Base-by-base conservation (phyloP, 1,140 invertebrate genomes). In the Neodiprion fabricii region DNA sequence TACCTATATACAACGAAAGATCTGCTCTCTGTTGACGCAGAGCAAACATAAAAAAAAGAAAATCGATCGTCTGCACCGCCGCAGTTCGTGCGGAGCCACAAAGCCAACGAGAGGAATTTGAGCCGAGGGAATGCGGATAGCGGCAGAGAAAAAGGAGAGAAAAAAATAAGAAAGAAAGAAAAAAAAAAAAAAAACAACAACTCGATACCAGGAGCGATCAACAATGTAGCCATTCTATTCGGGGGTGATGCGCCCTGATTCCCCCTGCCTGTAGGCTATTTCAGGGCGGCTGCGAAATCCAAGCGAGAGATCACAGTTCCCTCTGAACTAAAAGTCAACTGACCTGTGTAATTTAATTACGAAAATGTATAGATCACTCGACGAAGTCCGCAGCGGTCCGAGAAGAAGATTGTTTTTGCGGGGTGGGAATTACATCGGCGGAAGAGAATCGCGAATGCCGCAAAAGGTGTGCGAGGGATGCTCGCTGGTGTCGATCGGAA, bases 271-370 rank as follows among this genome's bases (percentile, higher is more conserved):
- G 28, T 40, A 40, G 28, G 28, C 28, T 40, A 40, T 40, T 40
- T 40, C 28, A 40, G 5, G 28, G 28, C 28, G 17, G 17, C 67
- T 11, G 9, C n/a, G 53, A 50, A 28, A 73, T 71, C 50, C n/a
- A 72, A 49, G 5, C 28, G 28, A 66, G 71, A 65, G 50, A 14
- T 53, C 71, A 49, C 47, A n/a, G 50, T 53, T 68, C 12, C 67
- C 21, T 48, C 14, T 67, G 70, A 67, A n/a, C 48, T 47, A 67
- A 69, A 74, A 70, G 70, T 40, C 40, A 69, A 72, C 47, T 77
- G 73, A 74, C 70, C 73, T 67, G 73, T 49, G 48, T 74, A 77
- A 77, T 72, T 40, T 61, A 48, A n/a, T 72, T 74, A 77, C 28
- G 49, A 72, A 72, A 69, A 70, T 72, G 28, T 40, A 72, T 70